phyloP scores from a whole-genome alignment of 2,113 vertebrate genomes.

The Forbesichthys agassizii region DNA sequence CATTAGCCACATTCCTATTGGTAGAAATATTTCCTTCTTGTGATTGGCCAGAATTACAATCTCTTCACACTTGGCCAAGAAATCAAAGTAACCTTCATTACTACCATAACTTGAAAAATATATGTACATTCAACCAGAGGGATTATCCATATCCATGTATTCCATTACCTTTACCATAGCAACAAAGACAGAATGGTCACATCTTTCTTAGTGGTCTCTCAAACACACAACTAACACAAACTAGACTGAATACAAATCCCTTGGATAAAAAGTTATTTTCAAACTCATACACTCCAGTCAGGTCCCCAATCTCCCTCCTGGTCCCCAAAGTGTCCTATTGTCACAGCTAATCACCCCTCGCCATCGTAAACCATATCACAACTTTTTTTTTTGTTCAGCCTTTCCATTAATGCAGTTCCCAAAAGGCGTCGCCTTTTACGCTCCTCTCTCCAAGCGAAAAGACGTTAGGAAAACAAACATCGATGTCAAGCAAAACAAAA shows the following conservation, averaged over 20 bases:
- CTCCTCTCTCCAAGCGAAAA: conserved; percentile 44
- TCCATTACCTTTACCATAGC: too few species aligned
- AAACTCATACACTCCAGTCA: conserved; percentile 32
- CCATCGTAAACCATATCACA: conserved; percentile 73
- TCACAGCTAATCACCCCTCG: conserved; percentile 68
- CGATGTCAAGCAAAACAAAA: conserved; percentile 82
- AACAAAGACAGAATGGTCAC: too few species aligned
- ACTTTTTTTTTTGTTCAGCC: conserved; percentile 64
- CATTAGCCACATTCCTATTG: conserved; percentile 28
- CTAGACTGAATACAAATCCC: conserved; percentile 37
- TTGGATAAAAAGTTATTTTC: conserved; percentile 44
- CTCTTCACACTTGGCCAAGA: conserved; percentile 5
- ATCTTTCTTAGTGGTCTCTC: neutral
- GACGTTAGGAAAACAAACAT: conserved; percentile 69
- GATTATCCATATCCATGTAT: neutral
- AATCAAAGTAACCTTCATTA: conserved; percentile 23
- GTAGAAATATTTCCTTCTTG: conserved; percentile 25
- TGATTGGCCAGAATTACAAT: conserved; percentile 55
- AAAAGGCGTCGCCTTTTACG: conserved; percentile 74
- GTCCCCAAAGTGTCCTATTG: conserved; percentile 46
- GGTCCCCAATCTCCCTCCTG: conserved; percentile 26
- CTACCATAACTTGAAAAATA: neutral
- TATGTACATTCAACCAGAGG: neutral
- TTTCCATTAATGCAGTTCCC: conserved; percentile 74
- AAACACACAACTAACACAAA: conserved; percentile 38